A percentile compares a stretch with the other conserved stretches of the same genome.
Conservation (phyloP, 2,113 vertebrate genomes). For the Fukomys damarensis region DNA sequence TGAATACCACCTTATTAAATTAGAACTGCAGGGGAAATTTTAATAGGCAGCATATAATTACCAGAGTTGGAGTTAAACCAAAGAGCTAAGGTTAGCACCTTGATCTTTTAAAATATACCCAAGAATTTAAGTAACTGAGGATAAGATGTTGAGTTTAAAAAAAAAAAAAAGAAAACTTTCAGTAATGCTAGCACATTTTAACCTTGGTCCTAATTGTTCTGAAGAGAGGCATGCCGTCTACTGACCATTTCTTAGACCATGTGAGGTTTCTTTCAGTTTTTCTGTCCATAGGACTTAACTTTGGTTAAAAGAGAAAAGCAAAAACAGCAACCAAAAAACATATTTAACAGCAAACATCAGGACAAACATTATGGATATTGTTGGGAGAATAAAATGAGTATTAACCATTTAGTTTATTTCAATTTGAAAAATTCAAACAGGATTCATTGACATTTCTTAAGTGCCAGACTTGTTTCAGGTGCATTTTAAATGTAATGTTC, state of each 20-base stretch:
- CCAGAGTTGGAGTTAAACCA: constrained; percentile 60
- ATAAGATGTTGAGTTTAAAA: constrained; percentile 28
- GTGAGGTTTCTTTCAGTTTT: constrained; percentile 38
- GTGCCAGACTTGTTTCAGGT: background rate
- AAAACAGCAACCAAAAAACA: background rate
- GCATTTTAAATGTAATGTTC: background rate
- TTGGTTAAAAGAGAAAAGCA: constrained; percentile 37
- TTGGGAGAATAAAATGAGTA: constrained; percentile 35
- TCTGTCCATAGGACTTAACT: background rate
- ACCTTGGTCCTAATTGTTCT: constrained; percentile 40
- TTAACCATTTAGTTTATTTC: constrained; percentile 17
- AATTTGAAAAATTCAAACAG: constrained; percentile 38
- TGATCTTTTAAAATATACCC: constrained; percentile 62
- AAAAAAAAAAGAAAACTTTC: background rate
- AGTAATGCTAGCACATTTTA: constrained; percentile 13
- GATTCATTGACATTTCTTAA: constrained; percentile 11
- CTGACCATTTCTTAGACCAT: background rate
- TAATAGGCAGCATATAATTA: constrained; percentile 66
- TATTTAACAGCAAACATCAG: background rate
- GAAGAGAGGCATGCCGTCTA: constrained; percentile 25
- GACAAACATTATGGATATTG: background rate
- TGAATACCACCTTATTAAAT: constrained; percentile 63
- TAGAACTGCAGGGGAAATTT: constrained; percentile 62
- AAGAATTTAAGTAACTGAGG: constrained; percentile 42
- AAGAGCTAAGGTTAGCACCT: constrained; percentile 62